These are phyloP conservation scores for Drosophila orosa DNA, from an alignment of 1,140 invertebrate genomes.

Conservation along the genomic window DNA sequence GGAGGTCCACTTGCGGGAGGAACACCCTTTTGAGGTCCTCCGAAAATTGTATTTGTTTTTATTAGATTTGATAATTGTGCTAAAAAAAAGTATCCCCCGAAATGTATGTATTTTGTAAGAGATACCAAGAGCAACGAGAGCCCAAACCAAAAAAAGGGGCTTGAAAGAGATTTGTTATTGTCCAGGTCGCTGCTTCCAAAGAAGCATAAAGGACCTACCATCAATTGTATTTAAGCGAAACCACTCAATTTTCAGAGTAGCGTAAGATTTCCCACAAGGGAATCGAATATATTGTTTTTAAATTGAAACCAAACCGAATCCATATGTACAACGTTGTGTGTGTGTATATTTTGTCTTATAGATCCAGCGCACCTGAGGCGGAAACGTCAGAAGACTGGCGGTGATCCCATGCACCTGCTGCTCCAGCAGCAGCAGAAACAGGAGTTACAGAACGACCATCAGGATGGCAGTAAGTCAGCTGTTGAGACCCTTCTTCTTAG, in stretches of 20 bases:
- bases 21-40: conserved; percentile 2
- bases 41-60: conserved; percentile 68
- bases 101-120: conserved; percentile 59
- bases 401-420: conserved; percentile 85
- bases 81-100: conserved; percentile 35
- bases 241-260: conserved; percentile 49
- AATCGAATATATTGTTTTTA: conserved; percentile 31
- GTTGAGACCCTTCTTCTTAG: conserved; percentile 2
- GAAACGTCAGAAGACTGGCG: conserved; percentile 87
- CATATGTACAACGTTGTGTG: conserved; percentile 51
- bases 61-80: conserved; percentile 60
- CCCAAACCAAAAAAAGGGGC: not conserved
- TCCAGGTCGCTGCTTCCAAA: conserved; percentile 20
- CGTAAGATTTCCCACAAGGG: conserved; percentile 15
- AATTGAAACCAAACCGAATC: conserved; percentile 28
- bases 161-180: conserved; percentile 37
- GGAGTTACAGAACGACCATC: conserved; percentile 81
- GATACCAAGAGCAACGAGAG: conserved; percentile 22
- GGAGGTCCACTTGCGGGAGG: conserved; percentile 35
- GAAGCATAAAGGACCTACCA: not conserved
- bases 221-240: conserved; percentile 48
- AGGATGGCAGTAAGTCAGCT: conserved; percentile 86
- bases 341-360: conserved; percentile 77
- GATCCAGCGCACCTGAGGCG: conserved; percentile 85
- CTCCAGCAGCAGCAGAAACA: conserved; percentile 85